Evolutionary conservation across 2,113 vertebrate species (phyloP), one percentile per base, ranked within the genome.

Genomic region (Triplophysa rosa): DNA sequence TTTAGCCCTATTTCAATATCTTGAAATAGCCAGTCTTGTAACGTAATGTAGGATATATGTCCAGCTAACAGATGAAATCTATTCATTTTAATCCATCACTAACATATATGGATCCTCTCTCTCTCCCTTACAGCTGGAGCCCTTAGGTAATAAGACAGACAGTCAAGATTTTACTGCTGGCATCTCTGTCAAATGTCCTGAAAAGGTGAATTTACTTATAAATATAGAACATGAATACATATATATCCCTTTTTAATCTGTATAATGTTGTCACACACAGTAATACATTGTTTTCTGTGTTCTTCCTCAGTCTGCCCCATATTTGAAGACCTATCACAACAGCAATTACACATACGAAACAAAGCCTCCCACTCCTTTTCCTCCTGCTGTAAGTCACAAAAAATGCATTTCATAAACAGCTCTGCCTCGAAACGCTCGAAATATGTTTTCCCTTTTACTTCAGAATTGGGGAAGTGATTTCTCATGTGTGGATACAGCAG

Each of bases 401-500:
- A 19, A 63, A 24, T 19, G 24, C 37, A 26, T 63, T 75, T 13
- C 8, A 9, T 63, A 29, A n/a, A 29, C 9, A 49, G 16, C 13
- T 17, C 2, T 37, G 33, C 11, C 10, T 23, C 14, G 17, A 40
- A 42, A 8, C 23, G 33, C 17, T 23, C 2, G 5, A 24, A 16
- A 17, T 47, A 2, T 45, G 45, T 33, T 47, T 47, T 8, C 19
- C 1, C 21, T 29, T 37, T 52, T 29, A 59, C 19, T 56, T 73
- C 89, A 96, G 97, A 95, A 96, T 17, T 98, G 96, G 96, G 97
- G 97, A 24, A 95, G 94, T 80, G 94, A 98, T 66, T 92, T 99
- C 85, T 87, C 81, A 0, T 99, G 97, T 76, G 63, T 23, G 3
- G 80, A 83, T 71, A 86, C 61, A 21, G 67, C 58, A n/a, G n/a